Base-by-base conservation (phyloP, 2,888 invertebrate species). In the Mythimna impura region DNA sequence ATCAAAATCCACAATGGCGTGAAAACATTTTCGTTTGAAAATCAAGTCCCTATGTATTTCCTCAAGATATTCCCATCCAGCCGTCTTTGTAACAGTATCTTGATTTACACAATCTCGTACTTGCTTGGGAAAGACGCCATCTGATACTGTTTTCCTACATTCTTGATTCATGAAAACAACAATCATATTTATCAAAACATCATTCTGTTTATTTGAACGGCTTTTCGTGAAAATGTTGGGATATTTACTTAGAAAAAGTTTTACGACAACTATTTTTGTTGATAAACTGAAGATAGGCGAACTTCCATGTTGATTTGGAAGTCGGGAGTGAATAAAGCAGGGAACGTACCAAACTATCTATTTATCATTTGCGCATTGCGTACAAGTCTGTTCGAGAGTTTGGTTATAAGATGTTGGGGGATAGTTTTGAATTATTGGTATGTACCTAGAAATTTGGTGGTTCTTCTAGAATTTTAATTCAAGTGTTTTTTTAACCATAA, bases 181-280 rank as follows among this genome's bases (percentile, higher is more conserved):
- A 70, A 65, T 76, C 52, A 54, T 47, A 54, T 77, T 71, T 71
- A 71, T 76, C 52, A 66, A 57, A 65, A 77, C 57, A 71, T 66
- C 55, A 43, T 52, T 2, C 61, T 30, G 57, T 76, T 77, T 77
- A 71, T 71, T 25, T 17, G 20, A 66, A 47, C 14, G 2, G 20
- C 22, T 43, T 12, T 9, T 30, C 14, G 6, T 25, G 5, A 40
- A 75, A 55, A 55, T 55, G 47, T 17, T 57, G 6, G 17, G 71
- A 55, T 76, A 77, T 76, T 71, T 71, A 66, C 58, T 80, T 61
- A 54, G 61, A 47, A 72, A 60, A 78, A 78, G 17, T 78, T 78
- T 71, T 47, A 71, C 57, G 76, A 65, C 64, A 65, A 71, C 34
- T 57, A 14, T 76, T 76, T 62, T 62, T 65, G 76, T 76, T 77